Evolutionary conservation across 2,113 vertebrate species (phyloP).

Genomic region (Gorsachius goisagi): DNA sequence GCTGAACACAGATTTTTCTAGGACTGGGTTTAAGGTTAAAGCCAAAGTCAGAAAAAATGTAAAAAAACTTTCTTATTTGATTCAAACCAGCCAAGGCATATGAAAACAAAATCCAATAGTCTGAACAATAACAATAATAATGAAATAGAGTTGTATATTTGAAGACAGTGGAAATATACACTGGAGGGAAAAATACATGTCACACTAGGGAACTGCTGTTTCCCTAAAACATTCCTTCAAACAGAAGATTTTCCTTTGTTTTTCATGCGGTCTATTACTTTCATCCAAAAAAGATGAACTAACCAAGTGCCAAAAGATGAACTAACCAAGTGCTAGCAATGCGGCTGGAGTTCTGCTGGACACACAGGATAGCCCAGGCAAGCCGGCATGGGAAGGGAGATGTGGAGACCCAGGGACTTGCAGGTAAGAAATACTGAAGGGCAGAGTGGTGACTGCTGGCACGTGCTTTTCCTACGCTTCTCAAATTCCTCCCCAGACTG

Average conservation of each 20-base stretch:
- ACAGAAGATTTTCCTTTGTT: not conserved
- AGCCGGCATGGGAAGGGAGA: fast-evolving
- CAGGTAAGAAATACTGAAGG: not conserved
- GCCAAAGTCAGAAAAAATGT: not conserved
- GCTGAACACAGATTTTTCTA: not conserved
- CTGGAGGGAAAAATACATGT: not conserved
- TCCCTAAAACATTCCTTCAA: not conserved
- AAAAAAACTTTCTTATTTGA: not conserved
- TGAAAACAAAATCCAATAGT: not conserved
- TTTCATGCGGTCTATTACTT: not conserved
- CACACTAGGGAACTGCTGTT: not conserved
- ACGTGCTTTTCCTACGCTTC: fast-evolving
- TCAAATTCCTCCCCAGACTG: not conserved
- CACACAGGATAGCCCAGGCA: fast-evolving
- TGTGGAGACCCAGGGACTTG: not conserved
- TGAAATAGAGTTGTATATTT: not conserved
- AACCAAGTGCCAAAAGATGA: not conserved
- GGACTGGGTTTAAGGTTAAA: not conserved
- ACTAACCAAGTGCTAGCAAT: not conserved
- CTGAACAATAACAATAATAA: not conserved
- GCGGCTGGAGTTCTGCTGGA: not conserved
- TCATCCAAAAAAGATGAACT: not conserved
- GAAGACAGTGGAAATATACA: not conserved
- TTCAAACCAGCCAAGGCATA: not conserved
- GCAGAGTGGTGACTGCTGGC: not conserved